phyloP scores from a whole-genome alignment of 2,888 invertebrate species.

The Drosophila mercatorum region DNA sequence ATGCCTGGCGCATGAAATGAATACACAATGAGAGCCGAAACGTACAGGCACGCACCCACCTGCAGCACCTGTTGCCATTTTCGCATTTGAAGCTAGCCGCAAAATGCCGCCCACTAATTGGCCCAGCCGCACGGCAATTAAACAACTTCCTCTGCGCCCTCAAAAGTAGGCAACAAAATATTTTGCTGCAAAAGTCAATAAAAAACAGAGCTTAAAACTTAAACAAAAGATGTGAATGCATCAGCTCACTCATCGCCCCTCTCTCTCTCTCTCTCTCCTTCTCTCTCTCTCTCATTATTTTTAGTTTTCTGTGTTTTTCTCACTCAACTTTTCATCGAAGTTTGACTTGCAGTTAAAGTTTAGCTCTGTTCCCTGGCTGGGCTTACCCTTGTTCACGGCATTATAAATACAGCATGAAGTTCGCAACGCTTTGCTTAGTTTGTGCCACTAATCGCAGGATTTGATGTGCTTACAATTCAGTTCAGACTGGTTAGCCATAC shows the following conservation, averaged over 20 bases:
- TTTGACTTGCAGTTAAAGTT: slow-evolving; percentile 65
- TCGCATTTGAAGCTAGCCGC: slow-evolving; percentile 12
- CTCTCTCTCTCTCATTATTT: slow-evolving; percentile 16
- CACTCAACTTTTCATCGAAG: slow-evolving; percentile 71
- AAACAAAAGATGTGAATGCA: slow-evolving; percentile 46
- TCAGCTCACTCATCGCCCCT: slow-evolving; percentile 13
- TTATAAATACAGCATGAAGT: slow-evolving; percentile 34
- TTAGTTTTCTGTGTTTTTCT: slow-evolving; percentile 54
- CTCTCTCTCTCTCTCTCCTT: slow-evolving; percentile 1
- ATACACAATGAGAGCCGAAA: slow-evolving; percentile 64
- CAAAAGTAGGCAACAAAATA: slow-evolving; percentile 59
- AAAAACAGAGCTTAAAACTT: slow-evolving; percentile 66
- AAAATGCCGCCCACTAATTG: slow-evolving; percentile 60
- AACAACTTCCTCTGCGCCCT: slow-evolving; percentile 18
- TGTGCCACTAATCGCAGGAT: not conserved
- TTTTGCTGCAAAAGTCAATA: slow-evolving; percentile 58
- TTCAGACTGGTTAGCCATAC: not conserved
- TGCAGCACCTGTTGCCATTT: slow-evolving; percentile 60
- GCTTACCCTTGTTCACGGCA: slow-evolving; percentile 38
- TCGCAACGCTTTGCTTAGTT: slow-evolving; percentile 12
- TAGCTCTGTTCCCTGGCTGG: slow-evolving; percentile 24
- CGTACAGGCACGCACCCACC: slow-evolving; percentile 13
- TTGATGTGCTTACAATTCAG: not conserved
- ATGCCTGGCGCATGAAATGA: slow-evolving; percentile 63
- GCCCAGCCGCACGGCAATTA: slow-evolving; percentile 46